Percentiles rank a stretch among this genome's conserved stretches.
Evolutionary conservation across 2,888 invertebrate species (phyloP).

Genomic region (Limnephilus auricula): DNA sequence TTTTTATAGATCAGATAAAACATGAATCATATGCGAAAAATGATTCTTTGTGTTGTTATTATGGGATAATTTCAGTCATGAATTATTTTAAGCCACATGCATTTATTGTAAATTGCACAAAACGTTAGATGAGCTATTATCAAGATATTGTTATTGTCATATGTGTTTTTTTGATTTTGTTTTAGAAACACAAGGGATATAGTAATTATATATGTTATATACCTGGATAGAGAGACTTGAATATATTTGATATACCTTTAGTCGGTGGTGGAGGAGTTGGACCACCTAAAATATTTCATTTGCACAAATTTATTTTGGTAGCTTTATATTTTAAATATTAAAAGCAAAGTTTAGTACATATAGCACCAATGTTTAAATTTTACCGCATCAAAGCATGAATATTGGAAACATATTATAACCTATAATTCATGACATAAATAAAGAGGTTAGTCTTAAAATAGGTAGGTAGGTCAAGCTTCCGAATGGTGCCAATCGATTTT

Average conservation of each 20-base stretch:
- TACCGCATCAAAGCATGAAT: background rate
- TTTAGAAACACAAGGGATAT: background rate
- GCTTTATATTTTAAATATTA: background rate
- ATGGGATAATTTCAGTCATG: background rate
- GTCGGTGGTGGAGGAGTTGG: background rate
- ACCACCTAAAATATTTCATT: background rate
- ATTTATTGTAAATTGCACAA: background rate
- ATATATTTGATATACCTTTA: background rate
- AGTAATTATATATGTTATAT: background rate
- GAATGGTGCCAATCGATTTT: background rate
- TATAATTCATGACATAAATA: background rate
- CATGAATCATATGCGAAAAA: background rate
- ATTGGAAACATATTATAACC: background rate
- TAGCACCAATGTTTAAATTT: background rate
- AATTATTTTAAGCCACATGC: background rate
- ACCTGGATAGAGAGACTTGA: background rate
- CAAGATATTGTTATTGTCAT: background rate
- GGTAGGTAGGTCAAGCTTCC: background rate
- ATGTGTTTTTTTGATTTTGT: background rate
- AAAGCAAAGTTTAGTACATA: background rate
- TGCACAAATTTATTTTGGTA: background rate
- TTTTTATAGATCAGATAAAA: background rate
- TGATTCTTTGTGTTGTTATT: background rate
- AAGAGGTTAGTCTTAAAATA: constrained; percentile 2
- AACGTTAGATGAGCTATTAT: background rate